Base-by-base conservation (phyloP, 2,797 vertebrate genomes). In the Bufotes viridis region DNA sequence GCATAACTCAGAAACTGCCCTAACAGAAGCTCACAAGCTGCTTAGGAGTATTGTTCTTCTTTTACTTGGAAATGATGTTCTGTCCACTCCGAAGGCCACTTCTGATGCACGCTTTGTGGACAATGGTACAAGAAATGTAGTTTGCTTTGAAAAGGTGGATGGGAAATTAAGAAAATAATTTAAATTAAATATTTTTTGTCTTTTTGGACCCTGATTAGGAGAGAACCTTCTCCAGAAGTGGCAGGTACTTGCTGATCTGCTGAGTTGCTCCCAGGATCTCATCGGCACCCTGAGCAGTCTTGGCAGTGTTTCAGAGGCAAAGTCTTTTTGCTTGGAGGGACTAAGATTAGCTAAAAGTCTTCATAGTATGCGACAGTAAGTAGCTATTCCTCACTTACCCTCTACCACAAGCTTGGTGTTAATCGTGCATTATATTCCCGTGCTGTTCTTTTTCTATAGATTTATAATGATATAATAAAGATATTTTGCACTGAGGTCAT, bases 181-280 rank as follows among this genome's bases (percentile, higher is more conserved):
- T 34, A 34, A 34, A 70, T 17, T 7, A 15, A 70, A 51, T 4
- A 8, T 53, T 58, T 69, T 14, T 69, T 51, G 26, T 9, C 57
- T 7, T 8, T 22, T 81, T 42, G 42, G 42, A 12, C 8, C 58
- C 42, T 70, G 0, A 51, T 14, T 90, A 96, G 98, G 97, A 75
- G 96, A 97, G 72, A 97, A 97, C 91, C 87, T 98, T 87, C 88
- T 96, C 63, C 92, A 97, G 88, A 99, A 99, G 92, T 99, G 97
- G 97, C 96, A 97, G 90, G 93, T 99, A 89, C 96, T 99, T 86
- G 94, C 94, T 0, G 97, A 98, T 72, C 91, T 97, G 90, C 92
- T 98, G 70, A 92, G 90, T 89, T 98, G 96, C 93, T 96, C 96
- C 0, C 91, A 95, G 93, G 96, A 93, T 85, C 93, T 98, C 70